Conservation (phyloP, 2,113 vertebrate genomes). For the Myrmecophaga tridactyla region DNA sequence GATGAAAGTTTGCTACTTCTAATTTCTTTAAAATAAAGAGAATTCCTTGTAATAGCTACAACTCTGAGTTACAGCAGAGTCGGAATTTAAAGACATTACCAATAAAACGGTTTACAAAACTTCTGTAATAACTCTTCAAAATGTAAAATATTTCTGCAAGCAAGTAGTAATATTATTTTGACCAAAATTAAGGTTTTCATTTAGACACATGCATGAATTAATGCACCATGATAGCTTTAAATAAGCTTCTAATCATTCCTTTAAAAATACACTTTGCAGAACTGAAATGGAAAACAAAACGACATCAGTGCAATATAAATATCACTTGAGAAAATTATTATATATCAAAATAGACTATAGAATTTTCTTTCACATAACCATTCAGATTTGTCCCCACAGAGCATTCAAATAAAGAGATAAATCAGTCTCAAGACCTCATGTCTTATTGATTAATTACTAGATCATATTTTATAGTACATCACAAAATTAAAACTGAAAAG, state of each 20-base stretch:
- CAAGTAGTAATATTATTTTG: neutral
- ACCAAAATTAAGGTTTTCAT: too few relatives aligned
- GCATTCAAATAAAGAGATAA: neutral
- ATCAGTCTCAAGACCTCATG: neutral
- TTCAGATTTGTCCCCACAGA: neutral
- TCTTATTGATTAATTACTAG: neutral
- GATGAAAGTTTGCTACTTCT: neutral
- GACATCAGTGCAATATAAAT: neutral
- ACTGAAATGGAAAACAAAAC: neutral
- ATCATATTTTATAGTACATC: neutral
- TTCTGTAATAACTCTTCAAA: neutral
- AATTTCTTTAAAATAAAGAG: neutral
- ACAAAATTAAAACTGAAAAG: neutral
- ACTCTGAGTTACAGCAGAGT: neutral
- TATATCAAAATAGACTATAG: neutral
- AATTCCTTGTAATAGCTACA: neutral
- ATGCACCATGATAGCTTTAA: neutral
- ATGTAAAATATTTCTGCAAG: neutral
- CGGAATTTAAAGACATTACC: neutral
- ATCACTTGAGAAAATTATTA: neutral
- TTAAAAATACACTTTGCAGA: neutral
- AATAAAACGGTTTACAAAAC: neutral
- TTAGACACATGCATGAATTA: neutral
- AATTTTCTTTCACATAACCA: neutral
- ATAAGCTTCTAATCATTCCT: neutral